A percentile compares a stretch with the other conserved stretches of the same genome.
phyloP scores from a whole-genome alignment of 2,113 vertebrate species.

The Solenodon paradoxus region DNA sequence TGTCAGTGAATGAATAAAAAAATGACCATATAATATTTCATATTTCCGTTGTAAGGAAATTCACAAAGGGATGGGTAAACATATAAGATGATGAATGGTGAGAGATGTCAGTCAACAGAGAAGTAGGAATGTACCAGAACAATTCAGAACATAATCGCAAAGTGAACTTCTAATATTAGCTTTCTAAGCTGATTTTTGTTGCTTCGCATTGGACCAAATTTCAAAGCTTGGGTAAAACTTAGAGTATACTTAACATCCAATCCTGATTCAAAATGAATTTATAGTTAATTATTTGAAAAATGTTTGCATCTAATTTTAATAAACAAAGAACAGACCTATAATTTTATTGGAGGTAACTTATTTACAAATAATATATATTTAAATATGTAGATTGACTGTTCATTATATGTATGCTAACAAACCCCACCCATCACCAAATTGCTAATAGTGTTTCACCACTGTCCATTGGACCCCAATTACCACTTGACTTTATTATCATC shows the following conservation, averaged over 20 bases:
- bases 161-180: not conserved
- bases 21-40: too few relatives aligned
- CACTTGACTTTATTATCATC: too few relatives aligned
- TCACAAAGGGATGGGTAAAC: not conserved
- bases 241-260: not conserved
- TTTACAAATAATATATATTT: too few relatives aligned
- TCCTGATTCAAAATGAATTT: not conserved
- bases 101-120: rapidly evolving
- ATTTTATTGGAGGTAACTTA: too few relatives aligned
- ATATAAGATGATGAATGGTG: not conserved
- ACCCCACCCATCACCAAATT: too few relatives aligned
- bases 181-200: not conserved
- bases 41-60: not conserved
- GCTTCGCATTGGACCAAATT: not conserved
- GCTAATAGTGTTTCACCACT: too few relatives aligned
- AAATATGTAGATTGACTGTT: too few relatives aligned
- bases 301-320: not conserved
- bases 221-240: not conserved
- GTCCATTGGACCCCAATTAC: too few relatives aligned
- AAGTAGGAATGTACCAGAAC: not conserved
- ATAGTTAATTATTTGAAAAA: not conserved
- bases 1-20: not conserved
- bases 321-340: not conserved
- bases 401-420: too few relatives aligned
- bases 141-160: not conserved